These are phyloP conservation scores for Orientallactaga sibirica DNA, from an alignment of 2,797 vertebrate genomes.

Conservation along the genomic window DNA sequence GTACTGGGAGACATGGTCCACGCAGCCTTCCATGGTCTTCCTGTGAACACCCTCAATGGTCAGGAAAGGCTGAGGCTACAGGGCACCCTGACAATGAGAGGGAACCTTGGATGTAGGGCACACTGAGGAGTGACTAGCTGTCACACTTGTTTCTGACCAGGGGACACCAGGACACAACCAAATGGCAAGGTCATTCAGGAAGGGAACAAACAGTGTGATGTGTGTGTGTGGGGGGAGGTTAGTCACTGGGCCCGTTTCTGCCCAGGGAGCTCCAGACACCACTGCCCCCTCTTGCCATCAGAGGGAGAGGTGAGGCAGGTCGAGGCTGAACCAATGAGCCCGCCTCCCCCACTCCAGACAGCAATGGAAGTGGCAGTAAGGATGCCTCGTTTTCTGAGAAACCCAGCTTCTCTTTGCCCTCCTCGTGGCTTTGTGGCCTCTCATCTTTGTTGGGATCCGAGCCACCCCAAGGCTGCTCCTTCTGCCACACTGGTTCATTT, in stretches of 20 bases:
- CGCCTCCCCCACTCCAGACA: not conserved
- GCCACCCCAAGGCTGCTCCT: not conserved
- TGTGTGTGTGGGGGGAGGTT: accelerated
- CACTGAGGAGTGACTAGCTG: accelerated
- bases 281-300: accelerated
- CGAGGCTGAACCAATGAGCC: too few relatives aligned
- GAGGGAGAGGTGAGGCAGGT: not conserved
- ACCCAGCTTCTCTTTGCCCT: accelerated
- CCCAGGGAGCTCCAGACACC: not conserved
- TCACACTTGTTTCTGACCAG: not conserved
- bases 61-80: not conserved
- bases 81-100: too few relatives aligned
- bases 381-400: not conserved
- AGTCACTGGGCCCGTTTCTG: not conserved
- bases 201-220: accelerated
- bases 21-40: not conserved
- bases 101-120: not conserved
- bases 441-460: not conserved
- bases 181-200: accelerated
- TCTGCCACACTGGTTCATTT: not conserved
- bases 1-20: not conserved
- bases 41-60: accelerated
- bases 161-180: not conserved
- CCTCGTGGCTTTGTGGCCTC: not conserved
- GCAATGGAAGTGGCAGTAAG: not conserved